These are phyloP conservation scores for Lypha dubia DNA, from an alignment of 2,888 invertebrate species.

Conservation along the genomic window DNA sequence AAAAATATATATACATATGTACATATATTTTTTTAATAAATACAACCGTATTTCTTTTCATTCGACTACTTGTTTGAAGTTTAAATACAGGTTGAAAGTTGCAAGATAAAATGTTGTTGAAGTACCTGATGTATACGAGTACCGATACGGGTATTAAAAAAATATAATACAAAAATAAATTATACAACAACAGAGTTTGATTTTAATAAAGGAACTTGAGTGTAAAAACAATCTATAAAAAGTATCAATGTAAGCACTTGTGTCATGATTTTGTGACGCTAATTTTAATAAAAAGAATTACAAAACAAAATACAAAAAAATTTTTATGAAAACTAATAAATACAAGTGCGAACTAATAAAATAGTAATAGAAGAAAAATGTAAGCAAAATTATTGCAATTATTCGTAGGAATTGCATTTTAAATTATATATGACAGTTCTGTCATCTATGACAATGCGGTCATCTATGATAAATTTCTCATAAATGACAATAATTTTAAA, in stretches of 20 bases:
- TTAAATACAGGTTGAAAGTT: constrained; percentile 44
- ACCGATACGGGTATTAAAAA: constrained; percentile 4
- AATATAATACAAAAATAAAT: background rate
- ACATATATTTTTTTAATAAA: constrained; percentile 24
- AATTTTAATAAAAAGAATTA: constrained; percentile 13
- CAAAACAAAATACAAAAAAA: too few species aligned
- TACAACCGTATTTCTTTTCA: constrained; percentile 8
- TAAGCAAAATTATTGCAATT: too few species aligned
- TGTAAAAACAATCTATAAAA: background rate
- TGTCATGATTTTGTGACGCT: constrained; percentile 12
- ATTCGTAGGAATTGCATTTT: too few species aligned
- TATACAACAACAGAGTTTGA: background rate
- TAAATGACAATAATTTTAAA: too few species aligned
- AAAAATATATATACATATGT: too few species aligned
- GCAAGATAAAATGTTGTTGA: constrained; percentile 27
- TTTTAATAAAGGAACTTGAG: constrained; percentile 4
- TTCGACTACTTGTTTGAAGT: constrained; percentile 31
- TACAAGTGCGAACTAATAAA: too few species aligned
- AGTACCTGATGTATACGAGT: constrained; percentile 43
- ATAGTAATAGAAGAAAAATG: too few species aligned
- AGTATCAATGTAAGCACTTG: constrained; percentile 42
- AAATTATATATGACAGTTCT: too few species aligned
- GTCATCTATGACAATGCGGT: too few species aligned
- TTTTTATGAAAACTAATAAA: background rate
- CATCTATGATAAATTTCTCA: too few species aligned